Base-by-base conservation (phyloP, 2,797 vertebrate species). In the Pyrrhura leucotis region DNA sequence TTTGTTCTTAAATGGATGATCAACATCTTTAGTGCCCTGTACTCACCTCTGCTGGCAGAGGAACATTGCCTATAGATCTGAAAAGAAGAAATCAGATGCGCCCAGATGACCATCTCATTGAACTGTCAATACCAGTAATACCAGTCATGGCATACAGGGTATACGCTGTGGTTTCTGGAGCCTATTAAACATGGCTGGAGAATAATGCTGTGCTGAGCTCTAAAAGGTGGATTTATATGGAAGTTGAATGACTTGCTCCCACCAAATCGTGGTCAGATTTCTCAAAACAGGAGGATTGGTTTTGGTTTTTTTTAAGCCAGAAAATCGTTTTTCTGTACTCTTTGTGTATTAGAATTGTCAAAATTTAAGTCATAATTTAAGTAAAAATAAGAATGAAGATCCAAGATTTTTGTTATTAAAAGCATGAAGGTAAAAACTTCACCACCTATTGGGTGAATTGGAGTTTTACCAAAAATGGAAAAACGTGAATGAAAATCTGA, bases 1-100 rank as follows among this genome's bases (percentile, higher is more conserved):
- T 69, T 82, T 26, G 29, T 29, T 68, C 48, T 71, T 75, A 79
- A 75, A 79, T n/a, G n/a, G 53, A 51, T 79, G 78, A 88, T 71
- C 67, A 79, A 13, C 33, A 51, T 88, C 11, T 61, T 81, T 66
- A 66, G 61, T 74, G 84, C 8, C 45, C 75, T 47, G 5, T 51
- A 16, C 68, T 63, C 44, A 65, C 48, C 31, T 87, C 65, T 39
- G 23, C 69, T 51, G 66, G 56, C 44, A 53, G 53, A 15, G 78
- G 45, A 66, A 20, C 29, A 14, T 23, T 40, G 23, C 16, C 54
- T 51, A 4, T 39, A 42, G 28, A 23, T n/a, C 33, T 35, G 35
- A 61, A 65, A 71, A 65, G 40, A 42, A 42, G 40, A 47, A 45
- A 47, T 50, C 56, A 69, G 29, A 2, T 39, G 53, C 28, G 61